Evolutionary conservation across 37 sponge, comb jelly and placozoan species (phyloP).

Genomic region (Oscarella lobularis): DNA sequence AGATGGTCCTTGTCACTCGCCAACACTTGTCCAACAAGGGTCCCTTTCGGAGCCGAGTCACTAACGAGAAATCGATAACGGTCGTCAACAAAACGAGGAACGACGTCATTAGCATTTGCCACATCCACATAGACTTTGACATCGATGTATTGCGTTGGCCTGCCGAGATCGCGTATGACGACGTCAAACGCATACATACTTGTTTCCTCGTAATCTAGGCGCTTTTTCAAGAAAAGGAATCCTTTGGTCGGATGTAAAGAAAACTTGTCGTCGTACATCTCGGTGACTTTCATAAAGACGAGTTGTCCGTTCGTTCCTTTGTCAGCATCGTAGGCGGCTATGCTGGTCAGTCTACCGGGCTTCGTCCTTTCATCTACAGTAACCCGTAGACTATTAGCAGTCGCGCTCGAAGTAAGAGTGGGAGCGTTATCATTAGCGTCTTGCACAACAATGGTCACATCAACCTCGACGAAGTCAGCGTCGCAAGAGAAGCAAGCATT

Average conservation of each 20-base stretch:
- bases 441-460: not conserved
- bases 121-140: not conserved
- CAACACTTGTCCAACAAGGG: not conserved
- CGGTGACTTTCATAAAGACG: not conserved
- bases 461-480: not conserved
- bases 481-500: no score
- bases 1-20: not conserved
- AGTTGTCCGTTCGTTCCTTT: not conserved
- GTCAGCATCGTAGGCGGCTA: not conserved
- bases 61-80: not conserved
- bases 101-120: not conserved
- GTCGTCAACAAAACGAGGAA: not conserved
- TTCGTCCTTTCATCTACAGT: not conserved
- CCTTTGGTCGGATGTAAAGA: not conserved
- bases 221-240: not conserved
- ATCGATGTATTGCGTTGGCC: not conserved
- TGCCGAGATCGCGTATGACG: not conserved
- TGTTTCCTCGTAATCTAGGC: no score
- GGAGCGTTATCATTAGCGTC: slow-evolving; percentile 4
- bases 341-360: not conserved
- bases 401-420: no score
- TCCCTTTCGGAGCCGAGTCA: not conserved
- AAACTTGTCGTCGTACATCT: not conserved
- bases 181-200: not conserved
- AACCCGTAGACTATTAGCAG: not conserved